phyloP scores from a whole-genome alignment of 2,888 invertebrate species.

The Phytoseiulus persimilis region DNA sequence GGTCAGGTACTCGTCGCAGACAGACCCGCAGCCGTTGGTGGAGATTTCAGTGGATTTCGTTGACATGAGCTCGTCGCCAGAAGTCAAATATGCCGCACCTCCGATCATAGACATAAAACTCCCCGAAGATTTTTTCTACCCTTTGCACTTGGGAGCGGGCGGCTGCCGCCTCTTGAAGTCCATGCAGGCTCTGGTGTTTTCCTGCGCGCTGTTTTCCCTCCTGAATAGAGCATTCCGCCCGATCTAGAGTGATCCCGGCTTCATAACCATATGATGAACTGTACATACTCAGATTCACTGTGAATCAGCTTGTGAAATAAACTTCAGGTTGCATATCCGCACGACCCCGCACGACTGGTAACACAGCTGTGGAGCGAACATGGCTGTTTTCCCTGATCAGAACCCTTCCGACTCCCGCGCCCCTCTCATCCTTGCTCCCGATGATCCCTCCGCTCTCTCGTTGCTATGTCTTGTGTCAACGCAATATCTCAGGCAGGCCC shows the following conservation, averaged over 20 bases:
- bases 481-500: no score
- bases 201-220: neutral
- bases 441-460: no score
- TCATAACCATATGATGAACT: neutral
- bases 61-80: neutral
- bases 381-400: no score
- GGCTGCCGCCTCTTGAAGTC: neutral
- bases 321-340: neutral
- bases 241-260: neutral
- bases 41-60: conserved; percentile 18
- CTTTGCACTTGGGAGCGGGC: neutral
- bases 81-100: conserved; percentile 17
- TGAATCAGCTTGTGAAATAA: neutral
- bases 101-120: conserved; percentile 27
- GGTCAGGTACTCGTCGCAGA: neutral
- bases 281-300: neutral
- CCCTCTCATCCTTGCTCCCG: no score
- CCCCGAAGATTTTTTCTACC: conserved; percentile 34
- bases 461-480: no score
- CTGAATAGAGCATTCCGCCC: neutral
- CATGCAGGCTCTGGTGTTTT: neutral
- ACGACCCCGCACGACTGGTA: no score
- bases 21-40: neutral
- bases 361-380: no score
- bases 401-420: no score